Base-by-base conservation (phyloP, 2,888 invertebrate genomes). In the Apotomis betuletana region DNA sequence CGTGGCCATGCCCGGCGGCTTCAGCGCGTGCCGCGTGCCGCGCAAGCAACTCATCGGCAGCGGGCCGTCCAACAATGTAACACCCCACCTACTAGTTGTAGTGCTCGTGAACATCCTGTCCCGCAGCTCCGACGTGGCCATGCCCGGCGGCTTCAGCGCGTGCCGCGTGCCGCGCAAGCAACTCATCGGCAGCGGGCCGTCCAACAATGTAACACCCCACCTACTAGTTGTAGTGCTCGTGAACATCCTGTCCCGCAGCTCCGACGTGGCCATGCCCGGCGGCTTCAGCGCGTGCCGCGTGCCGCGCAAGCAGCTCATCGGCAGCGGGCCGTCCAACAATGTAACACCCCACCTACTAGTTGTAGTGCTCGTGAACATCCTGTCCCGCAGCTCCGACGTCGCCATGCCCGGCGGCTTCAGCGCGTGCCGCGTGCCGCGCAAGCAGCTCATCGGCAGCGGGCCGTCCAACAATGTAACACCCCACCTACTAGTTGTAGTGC, bases 21-120 rank as follows among this genome's bases (percentile, higher is more conserved):
- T 97, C 87, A 96, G 96, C 5, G 93, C 92, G 0, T 94, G 88
- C 78, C 90, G 90, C 8, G 89, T 90, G 74, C 89, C 91, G 0
- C 83, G 94, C 78, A 90, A 89, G 61, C 92, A 94, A 87, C 82
- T 88, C 76, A 70, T 90, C 80, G 77, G 81, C 82, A 70, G 70
- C 36, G 68, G 68, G 0, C 51, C 41, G 10, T n/a, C 63, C 2
- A 4, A 15, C n/a, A 69, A 67, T 2, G 67, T 67, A 41, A 67
- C 6, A 41, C 12, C 96, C 97, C 81, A 95, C 96, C 0, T 27
- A 27, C 27, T 27, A 27, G 27, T 27, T 27, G 27, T 27, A 27
- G 96, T 97, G 70, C 91, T 97, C 1, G 97, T 97, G 95, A 97
- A 97, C 85, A 96, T 97, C 74, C 95, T 97, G 27, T 96, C 96